Evolutionary conservation across 2,113 vertebrate species (phyloP), one percentile per base, ranked within the genome.

Genomic region (Lophura nycthemera): DNA sequence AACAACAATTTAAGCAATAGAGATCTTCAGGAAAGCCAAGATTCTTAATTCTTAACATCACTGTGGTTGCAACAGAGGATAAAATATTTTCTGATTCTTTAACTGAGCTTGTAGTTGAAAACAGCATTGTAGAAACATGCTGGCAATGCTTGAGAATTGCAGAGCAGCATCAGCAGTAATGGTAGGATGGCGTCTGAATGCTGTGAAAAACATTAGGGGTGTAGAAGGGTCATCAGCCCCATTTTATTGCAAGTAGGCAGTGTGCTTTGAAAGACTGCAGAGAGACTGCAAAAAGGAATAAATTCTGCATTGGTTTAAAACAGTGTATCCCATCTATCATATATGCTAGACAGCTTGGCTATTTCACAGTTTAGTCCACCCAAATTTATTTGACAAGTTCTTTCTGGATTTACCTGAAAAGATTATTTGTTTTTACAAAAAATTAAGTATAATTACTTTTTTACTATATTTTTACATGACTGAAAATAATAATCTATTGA

Each of bases 171-270:
- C 19, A 78, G 20, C 27, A 64, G 27, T 47, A 61, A 10, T 52
- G 17, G 8, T 17, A 72, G 61, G 22, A 69, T 18, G 20, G 6
- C 2, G 76, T 38, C 21, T 43, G 43, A 83, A 50, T 73, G 25
- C 25, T 50, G 54, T 22, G 6, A 43, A 38, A 83, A 29, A 43
- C 3, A 20, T 29, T 21, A 50, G 42, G 19, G 19, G 13, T 45
- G 14, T 42, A 11, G 8, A 45, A 74, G 8, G 3, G 20, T 57
- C 16, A 20, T 8, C 43, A 24, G 5, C 43, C 4, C 14, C 22
- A 30, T 27, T 0, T 0, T 57, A 8, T 52, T 82, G 11, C 11
- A 10, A 0, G 1, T 2, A 83, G 20, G 19, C 45, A 56, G 19
- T 0, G 1, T n/a, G 13, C 8, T 77, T 34, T 71, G 52, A 76